Evolutionary conservation across 2,797 vertebrate species (phyloP).

Genomic region (Danio albolineatus): DNA sequence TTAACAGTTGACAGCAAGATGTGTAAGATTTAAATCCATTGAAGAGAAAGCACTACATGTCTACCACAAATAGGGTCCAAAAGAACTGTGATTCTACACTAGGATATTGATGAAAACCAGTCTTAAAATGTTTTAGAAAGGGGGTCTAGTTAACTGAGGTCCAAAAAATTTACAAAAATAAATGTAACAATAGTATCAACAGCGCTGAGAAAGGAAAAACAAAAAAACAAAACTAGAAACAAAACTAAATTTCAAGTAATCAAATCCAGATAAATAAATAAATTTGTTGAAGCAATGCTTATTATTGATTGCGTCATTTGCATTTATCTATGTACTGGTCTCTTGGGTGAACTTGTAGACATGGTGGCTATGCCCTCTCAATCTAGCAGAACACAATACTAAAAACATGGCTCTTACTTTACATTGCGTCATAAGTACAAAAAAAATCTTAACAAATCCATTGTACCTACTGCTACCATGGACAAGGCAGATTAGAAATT

Average conservation of each 20-base stretch:
- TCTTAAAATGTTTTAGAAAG: conserved; percentile 47
- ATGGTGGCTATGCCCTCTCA: conserved; percentile 66
- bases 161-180: conserved; percentile 70
- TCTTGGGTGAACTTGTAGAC: conserved; percentile 67
- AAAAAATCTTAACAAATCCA: conserved; percentile 50
- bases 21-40: not conserved
- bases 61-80: not conserved
- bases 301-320: conserved; percentile 71
- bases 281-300: conserved; percentile 76
- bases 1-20: not conserved
- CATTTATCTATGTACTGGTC: conserved; percentile 73
- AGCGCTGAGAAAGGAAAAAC: conserved; percentile 72
- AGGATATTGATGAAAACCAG: conserved; percentile 53
- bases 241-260: conserved; percentile 81
- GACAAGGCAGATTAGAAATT: conserved; percentile 54
- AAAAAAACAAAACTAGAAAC: conserved; percentile 66
- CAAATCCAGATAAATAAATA: conserved; percentile 85
- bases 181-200: conserved; percentile 73
- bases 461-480: conserved; percentile 50
- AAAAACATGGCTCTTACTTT: conserved; percentile 66
- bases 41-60: not conserved
- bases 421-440: conserved; percentile 57
- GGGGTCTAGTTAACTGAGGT: conserved; percentile 54
- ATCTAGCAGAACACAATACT: conserved; percentile 64
- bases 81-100: conserved; percentile 4